A percentile compares a stretch with the other conserved stretches of the same genome.
phyloP scores from a whole-genome alignment of 2,797 vertebrate species.

The Bryconaethiops microstoma region DNA sequence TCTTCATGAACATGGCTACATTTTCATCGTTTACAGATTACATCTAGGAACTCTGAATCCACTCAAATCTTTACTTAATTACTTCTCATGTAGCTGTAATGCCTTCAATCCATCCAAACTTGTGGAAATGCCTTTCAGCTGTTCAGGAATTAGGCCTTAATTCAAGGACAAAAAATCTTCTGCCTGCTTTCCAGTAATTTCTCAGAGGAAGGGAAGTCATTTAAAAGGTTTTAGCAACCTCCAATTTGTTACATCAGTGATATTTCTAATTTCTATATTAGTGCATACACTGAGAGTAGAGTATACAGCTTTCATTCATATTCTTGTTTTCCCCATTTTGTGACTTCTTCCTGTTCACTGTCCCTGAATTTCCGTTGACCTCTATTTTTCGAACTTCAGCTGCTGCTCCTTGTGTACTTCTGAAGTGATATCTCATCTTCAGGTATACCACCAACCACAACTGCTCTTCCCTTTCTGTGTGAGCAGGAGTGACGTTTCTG shows the following conservation, averaged over 20 bases:
- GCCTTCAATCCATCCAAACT: neutral
- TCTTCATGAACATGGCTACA: neutral
- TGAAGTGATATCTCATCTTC: neutral
- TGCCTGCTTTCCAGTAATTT: slow-evolving; percentile 21
- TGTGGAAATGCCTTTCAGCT: slow-evolving; percentile 11
- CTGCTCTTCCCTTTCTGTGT: neutral
- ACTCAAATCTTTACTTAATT: slow-evolving; percentile 5
- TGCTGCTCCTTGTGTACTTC: neutral
- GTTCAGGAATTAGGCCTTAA: slow-evolving; percentile 15
- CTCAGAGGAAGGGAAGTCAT: slow-evolving; percentile 1
- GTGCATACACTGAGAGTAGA: neutral
- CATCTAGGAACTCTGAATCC: neutral
- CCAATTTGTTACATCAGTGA: neutral
- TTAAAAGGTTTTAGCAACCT: neutral
- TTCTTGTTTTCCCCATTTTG: neutral
- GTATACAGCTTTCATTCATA: neutral
- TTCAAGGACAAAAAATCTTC: slow-evolving; percentile 20
- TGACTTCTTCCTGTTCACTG: neutral
- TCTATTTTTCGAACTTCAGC: neutral
- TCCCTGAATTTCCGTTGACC: neutral
- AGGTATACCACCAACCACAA: neutral
- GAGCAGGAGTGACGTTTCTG: neutral
- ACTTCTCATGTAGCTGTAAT: slow-evolving; percentile 11
- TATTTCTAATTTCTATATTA: slow-evolving; percentile 23
- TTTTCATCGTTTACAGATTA: neutral